Base-by-base conservation (phyloP, 2,888 invertebrate species). In the Lasioglossum marginatum region DNA sequence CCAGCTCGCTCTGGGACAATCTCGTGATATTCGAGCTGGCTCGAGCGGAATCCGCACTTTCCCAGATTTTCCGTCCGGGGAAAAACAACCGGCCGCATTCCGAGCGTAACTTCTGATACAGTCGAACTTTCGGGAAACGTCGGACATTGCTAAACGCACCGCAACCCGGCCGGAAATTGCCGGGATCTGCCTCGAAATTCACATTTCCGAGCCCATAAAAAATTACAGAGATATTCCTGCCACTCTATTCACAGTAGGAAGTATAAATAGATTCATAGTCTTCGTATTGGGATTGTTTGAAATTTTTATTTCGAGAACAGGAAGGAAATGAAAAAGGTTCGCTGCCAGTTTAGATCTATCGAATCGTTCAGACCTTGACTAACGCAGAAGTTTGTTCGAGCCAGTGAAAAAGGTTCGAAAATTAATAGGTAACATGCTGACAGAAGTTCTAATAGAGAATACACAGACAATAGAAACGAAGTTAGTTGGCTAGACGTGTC, bases 31-130 rank as follows among this genome's bases (percentile, higher is more conserved):
- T 73, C 57, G 57, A 19, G 52, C 63, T 14, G 60, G 12, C 23
- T 60, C 74, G 70, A 3, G 14, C 31, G 72, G 82, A 81, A 83
- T 81, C 27, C 57, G 19, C n/a, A 16, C 66, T 71, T 45, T 16
- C 12, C 5, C 43, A 45, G 14, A n/a, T 68, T 40, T 81, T 16
- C 27, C n/a, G 40, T 19, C 8, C 23, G 52, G 16, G 6, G 16
- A 16, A 27, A 52, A 70, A 16, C 43, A 43, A 34, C 27, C 45
- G 1, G 3, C 16, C 14, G 37, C 57, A 16, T 75, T 40, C 37
- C 57, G 16, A 1, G 8, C 60, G 6, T 43, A 66, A 31, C 74
- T 74, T 31, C 63, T 14, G 63, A 63, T 31, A 63, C 31, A 6
- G 31, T 31, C 0, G 16, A 31, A 63, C 31, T 63, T 31, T 0